These are phyloP conservation scores for Spodoptera exigua DNA, from an alignment of 2,888 invertebrate genomes.

Conservation along the genomic window DNA sequence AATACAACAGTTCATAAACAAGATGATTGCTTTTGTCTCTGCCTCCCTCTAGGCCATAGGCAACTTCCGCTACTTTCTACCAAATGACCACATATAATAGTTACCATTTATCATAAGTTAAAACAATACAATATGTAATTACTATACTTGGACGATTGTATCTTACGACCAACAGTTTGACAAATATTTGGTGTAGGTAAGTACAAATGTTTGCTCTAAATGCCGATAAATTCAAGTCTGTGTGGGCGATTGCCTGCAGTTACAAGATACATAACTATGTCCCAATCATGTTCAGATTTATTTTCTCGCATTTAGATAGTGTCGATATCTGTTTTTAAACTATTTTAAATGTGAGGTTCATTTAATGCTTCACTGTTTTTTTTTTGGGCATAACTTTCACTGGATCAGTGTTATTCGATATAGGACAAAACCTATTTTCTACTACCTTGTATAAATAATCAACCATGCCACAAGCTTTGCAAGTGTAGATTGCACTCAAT, in stretches of 20 bases:
- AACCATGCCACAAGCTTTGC: too few species aligned
- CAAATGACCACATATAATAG: constrained; percentile 56
- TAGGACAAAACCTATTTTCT: too few species aligned
- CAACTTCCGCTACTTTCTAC: constrained; percentile 68
- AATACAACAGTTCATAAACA: constrained; percentile 44
- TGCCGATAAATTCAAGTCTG: constrained; percentile 17
- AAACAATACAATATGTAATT: constrained; percentile 55
- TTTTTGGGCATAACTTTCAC: too few species aligned
- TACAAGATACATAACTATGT: constrained; percentile 10
- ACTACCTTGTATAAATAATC: too few species aligned
- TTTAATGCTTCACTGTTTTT: constrained; percentile 10
- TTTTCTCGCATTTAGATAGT: constrained; percentile 19
- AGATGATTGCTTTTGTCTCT: constrained; percentile 58
- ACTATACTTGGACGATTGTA: constrained; percentile 46
- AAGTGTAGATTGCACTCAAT: not conserved
- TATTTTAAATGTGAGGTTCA: constrained; percentile 28
- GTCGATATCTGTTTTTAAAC: constrained; percentile 22
- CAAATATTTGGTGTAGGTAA: constrained; percentile 33
- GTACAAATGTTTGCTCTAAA: constrained; percentile 30
- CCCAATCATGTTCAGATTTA: constrained; percentile 9
- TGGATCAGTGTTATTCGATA: too few species aligned
- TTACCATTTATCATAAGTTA: constrained; percentile 51
- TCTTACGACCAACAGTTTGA: constrained; percentile 31
- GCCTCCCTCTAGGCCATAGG: constrained; percentile 54
- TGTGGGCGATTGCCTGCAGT: constrained; percentile 35